phyloP scores from a whole-genome alignment of 2,888 invertebrate species.

The Drosophila borealis region DNA sequence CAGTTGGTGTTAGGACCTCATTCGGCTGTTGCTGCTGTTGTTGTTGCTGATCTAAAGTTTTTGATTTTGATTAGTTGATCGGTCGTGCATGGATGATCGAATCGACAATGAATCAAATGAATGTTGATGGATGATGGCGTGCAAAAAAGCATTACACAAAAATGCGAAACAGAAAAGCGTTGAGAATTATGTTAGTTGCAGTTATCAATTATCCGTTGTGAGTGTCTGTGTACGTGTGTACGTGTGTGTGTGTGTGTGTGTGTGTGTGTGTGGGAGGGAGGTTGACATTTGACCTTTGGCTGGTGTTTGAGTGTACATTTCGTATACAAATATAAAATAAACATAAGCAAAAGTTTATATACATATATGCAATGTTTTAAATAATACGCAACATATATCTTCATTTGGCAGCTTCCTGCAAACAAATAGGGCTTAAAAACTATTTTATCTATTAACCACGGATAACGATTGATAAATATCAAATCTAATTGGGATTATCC shows the following conservation, averaged over 20 bases:
- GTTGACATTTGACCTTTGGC: constrained; percentile 50
- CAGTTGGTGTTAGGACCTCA: constrained; percentile 64
- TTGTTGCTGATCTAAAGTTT: constrained; percentile 68
- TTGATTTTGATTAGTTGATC: constrained; percentile 57
- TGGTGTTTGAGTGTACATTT: constrained; percentile 71
- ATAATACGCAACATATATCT: background rate
- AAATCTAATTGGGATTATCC: no score
- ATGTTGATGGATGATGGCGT: constrained; percentile 23
- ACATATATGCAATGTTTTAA: constrained; percentile 5
- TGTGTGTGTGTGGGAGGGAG: constrained; percentile 5
- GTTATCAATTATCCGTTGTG: background rate
- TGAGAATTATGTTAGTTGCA: constrained; percentile 27
- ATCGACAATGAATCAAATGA: constrained; percentile 25
- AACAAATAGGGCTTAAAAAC: background rate
- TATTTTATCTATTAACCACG: no score
- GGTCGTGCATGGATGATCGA: constrained; percentile 51
- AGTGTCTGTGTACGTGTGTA: constrained; percentile 4
- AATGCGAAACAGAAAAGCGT: constrained; percentile 23
- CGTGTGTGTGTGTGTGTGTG: constrained; percentile 10
- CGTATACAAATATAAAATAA: constrained; percentile 24
- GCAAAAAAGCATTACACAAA: constrained; percentile 19
- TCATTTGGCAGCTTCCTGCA: background rate
- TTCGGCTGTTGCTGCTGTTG: constrained; percentile 46
- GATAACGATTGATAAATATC: no score
- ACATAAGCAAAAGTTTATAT: constrained; percentile 18